Conservation (phyloP, 2,113 vertebrate genomes). For the Carassius gibelio region DNA sequence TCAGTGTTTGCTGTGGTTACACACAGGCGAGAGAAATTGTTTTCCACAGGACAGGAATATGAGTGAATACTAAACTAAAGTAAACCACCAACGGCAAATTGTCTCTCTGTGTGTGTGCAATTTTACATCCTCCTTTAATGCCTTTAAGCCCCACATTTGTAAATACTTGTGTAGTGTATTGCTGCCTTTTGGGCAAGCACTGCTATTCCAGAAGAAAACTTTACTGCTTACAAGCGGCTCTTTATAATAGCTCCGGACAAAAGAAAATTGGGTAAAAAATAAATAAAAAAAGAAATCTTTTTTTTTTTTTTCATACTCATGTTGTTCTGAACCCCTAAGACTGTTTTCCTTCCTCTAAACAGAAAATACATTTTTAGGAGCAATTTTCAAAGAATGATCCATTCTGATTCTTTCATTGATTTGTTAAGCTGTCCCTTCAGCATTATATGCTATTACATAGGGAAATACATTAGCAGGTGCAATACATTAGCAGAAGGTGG, state of each 20-base stretch:
- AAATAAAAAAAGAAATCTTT: not conserved
- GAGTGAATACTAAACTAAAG: constrained; percentile 10
- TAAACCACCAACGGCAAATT: not conserved
- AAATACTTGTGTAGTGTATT: not conserved
- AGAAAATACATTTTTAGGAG: not conserved
- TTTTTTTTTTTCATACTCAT: not conserved
- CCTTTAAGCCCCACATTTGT: not conserved
- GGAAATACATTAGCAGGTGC: not conserved
- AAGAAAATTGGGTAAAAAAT: not conserved
- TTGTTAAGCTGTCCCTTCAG: not conserved
- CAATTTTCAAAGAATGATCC: not conserved
- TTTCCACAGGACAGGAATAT: constrained; percentile 17
- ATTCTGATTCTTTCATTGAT: not conserved
- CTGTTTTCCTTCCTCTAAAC: not conserved
- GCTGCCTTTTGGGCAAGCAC: not conserved
- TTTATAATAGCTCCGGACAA: not conserved
- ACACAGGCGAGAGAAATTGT: constrained; percentile 11
- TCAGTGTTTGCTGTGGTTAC: constrained; percentile 19
- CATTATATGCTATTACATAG: not conserved
- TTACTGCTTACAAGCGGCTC: not conserved
- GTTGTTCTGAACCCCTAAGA: not conserved
- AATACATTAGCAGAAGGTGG: no score
- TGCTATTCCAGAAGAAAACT: not conserved
- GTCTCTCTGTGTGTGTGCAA: not conserved
- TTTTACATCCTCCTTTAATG: not conserved